Percentiles rank a stretch among this genome's conserved stretches.
Evolutionary conservation across 2,888 invertebrate species (phyloP).

Genomic region (Cylindroiulus punctatus): DNA sequence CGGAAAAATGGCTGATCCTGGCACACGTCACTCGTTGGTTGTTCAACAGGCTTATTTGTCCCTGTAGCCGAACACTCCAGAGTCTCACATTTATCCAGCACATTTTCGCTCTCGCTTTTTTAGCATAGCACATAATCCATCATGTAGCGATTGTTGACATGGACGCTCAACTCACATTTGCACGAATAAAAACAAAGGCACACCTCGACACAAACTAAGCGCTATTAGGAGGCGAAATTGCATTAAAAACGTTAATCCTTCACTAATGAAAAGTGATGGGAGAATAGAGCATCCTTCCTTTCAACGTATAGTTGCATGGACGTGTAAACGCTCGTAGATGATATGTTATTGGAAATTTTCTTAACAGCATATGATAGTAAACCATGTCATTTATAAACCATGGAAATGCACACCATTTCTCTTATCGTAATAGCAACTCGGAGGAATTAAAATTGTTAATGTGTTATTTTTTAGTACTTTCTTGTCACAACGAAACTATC

Average conservation of each 20-base stretch:
- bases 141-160: conserved; percentile 34
- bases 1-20: conserved; percentile 6
- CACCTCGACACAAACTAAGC: neutral
- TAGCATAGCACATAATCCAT: conserved; percentile 24
- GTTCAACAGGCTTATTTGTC: neutral
- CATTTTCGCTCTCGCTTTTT: neutral
- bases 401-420: no score
- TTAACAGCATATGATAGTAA: no score
- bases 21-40: conserved; percentile 11
- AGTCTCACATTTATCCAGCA: conserved; percentile 37
- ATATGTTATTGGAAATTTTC: no score
- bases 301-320: neutral
- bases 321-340: neutral
- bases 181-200: conserved; percentile 14
- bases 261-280: neutral
- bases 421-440: no score
- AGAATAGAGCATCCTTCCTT: neutral
- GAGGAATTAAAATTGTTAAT: no score
- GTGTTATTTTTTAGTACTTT: no score
- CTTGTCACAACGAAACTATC: no score
- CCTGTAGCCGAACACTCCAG: conserved; percentile 28
- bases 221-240: neutral
- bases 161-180: neutral
- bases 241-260: conserved; percentile 23
- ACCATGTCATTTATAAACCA: no score